Evolutionary conservation across 2,113 vertebrate genomes (phyloP).

Genomic region (Chionomys nivalis): DNA sequence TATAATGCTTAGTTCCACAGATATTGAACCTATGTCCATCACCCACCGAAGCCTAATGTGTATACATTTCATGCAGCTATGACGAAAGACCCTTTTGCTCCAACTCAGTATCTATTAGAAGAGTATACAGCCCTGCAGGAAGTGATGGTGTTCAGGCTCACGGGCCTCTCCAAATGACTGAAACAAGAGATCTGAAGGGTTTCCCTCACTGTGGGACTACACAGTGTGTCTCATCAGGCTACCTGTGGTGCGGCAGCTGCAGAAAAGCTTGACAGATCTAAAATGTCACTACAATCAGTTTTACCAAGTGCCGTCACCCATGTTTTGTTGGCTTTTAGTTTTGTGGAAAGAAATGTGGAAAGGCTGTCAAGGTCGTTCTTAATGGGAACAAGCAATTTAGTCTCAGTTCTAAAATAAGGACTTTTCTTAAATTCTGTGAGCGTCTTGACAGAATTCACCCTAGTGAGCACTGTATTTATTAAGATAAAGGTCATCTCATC

Average conservation of each 20-base stretch:
- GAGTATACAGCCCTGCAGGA: conserved; percentile 62
- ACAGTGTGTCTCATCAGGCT: conserved; percentile 66
- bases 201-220: conserved; percentile 57
- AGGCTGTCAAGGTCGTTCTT: conserved; percentile 40
- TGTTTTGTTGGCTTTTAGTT: conserved; percentile 67
- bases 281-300: conserved; percentile 72
- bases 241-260: neutral
- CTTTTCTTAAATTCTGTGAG: conserved; percentile 58
- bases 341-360: conserved; percentile 65
- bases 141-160: conserved; percentile 66
- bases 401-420: conserved; percentile 67
- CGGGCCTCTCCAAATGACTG: conserved; percentile 32
- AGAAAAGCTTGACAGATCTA: conserved; percentile 63
- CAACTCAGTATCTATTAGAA: conserved; percentile 55
- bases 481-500: conserved; percentile 73
- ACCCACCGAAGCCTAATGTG: neutral
- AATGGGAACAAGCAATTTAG: conserved; percentile 70
- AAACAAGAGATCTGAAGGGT: conserved; percentile 66
- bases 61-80: conserved; percentile 17
- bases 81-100: conserved; percentile 55
- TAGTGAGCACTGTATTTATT: conserved; percentile 42
- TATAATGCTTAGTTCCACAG: neutral
- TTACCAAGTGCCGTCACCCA: conserved; percentile 62
- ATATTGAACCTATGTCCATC: neutral
- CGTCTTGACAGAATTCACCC: conserved; percentile 67